Evolutionary conservation across 2,797 vertebrate species (phyloP).

Genomic region (Neosilurus hyrtlii): DNA sequence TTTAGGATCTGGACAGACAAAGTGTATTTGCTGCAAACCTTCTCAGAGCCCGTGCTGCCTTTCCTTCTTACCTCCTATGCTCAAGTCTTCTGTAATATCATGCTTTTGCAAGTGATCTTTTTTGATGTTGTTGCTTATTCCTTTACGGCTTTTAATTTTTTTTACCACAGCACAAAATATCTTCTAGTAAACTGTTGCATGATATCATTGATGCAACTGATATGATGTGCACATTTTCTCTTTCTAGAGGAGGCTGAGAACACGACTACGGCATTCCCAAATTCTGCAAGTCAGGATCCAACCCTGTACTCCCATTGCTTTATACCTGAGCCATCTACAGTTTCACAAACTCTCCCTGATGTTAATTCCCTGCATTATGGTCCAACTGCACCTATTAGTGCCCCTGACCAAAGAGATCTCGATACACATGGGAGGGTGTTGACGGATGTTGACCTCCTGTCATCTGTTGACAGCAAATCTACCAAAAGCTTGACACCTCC

Average conservation of each 20-base stretch:
- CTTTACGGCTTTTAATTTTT: neutral
- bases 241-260: constrained; percentile 81
- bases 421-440: constrained; percentile 76
- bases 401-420: constrained; percentile 51
- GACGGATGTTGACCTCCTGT: constrained; percentile 87
- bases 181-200: neutral
- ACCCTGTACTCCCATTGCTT: constrained; percentile 64
- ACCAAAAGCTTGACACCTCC: constrained; percentile 70
- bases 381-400: constrained; percentile 49
- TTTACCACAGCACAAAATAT: neutral
- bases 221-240: constrained; percentile 14
- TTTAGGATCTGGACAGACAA: neutral
- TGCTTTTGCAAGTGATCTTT: neutral
- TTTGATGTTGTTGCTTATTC: neutral
- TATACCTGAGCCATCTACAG: constrained; percentile 60
- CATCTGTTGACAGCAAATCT: constrained; percentile 80
- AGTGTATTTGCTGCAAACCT: neutral
- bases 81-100: neutral
- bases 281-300: constrained; percentile 64
- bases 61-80: neutral
- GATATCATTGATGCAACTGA: too few species aligned
- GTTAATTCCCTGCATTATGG: constrained; percentile 71
- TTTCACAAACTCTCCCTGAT: constrained; percentile 64
- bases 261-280: constrained; percentile 67
- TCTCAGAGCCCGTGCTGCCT: neutral